Percentiles rank a stretch among this genome's conserved stretches.
Evolutionary conservation across 2,797 vertebrate genomes (phyloP).

Genomic region (Hydrocynus forskahlii): DNA sequence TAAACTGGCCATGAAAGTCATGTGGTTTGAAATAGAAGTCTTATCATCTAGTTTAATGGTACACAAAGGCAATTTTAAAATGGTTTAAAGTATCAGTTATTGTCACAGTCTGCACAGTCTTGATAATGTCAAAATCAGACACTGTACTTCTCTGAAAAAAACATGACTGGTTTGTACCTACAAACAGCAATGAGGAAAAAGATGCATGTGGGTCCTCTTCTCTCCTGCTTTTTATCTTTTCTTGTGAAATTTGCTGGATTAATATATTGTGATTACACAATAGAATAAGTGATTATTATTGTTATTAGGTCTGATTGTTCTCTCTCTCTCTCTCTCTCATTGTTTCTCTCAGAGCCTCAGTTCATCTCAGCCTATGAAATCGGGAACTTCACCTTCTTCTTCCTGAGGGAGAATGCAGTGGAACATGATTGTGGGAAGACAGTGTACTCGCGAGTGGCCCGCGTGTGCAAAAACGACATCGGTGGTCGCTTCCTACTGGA

Average conservation of each 20-base stretch:
- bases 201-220: background rate
- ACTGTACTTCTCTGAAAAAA: too few relatives aligned
- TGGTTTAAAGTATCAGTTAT: too few relatives aligned
- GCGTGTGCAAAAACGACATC: constrained; percentile 96
- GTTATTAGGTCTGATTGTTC: background rate
- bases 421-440: constrained; percentile 97
- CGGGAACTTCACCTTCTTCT: constrained; percentile 95
- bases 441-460: constrained; percentile 92
- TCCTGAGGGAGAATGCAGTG: constrained; percentile 94
- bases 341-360: constrained; percentile 86
- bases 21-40: background rate
- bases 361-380: constrained; percentile 97
- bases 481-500: constrained; percentile 96
- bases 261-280: too few relatives aligned
- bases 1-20: background rate
- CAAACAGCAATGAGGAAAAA: background rate
- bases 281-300: background rate
- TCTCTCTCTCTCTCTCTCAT: background rate
- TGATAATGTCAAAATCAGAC: too few relatives aligned
- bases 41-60: background rate
- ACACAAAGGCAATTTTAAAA: too few relatives aligned
- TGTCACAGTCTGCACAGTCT: too few relatives aligned
- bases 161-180: background rate
- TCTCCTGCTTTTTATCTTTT: background rate
- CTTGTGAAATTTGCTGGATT: background rate